Evolutionary conservation across 1,140 invertebrate genomes (phyloP), one percentile per base, ranked within the genome.

Genomic region (Ips nitidus): DNA sequence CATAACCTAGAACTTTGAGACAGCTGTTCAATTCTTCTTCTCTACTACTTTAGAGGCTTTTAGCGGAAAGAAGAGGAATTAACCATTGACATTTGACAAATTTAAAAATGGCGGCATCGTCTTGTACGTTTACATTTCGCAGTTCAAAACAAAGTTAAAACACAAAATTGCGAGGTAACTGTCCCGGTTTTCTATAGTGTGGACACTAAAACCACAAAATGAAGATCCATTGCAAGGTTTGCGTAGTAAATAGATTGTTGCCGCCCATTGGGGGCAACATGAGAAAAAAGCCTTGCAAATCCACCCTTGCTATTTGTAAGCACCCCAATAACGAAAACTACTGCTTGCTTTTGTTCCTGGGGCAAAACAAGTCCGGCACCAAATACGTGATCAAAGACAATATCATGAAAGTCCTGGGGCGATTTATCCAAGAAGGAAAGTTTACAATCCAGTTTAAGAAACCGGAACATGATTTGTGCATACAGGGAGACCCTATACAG

Each of bases 401-500:
- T 74, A 83, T 92, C 52, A 83, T 85, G 53, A 82, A 87, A 78
- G 82, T 92, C 37, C 88, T 90, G 74, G 86, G 84, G 1, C 89
- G 87, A 75, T 92, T 87, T 78, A 77, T 91, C 7, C 82, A 86
- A 52, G 87, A 91, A 77, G 91, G 91, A 63, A 92, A 92, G 82
- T 83, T 84, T 38, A 91, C 90, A 4, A 86, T 93, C 66, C 83
- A 89, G 59, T 86, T 93, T 58, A 86, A 84, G 73, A 81, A 86
- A 69, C 91, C 91, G 22, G 82, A 85, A 41, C 85, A 90, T 70
- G 89, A 92, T 80, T 76, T 92, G 55, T 86, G 85, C 58, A 88
- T 92, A 52, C 85, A 89, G 78, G 80, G 85, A 71, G 88, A 91
- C 79, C 75, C 81, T 36, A 83, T 89, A 59, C 86, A 87, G 71